Evolutionary conservation across 2,888 invertebrate genomes (phyloP), one percentile per base, ranked within the genome.

Genomic region (Hipparchia semele): DNA sequence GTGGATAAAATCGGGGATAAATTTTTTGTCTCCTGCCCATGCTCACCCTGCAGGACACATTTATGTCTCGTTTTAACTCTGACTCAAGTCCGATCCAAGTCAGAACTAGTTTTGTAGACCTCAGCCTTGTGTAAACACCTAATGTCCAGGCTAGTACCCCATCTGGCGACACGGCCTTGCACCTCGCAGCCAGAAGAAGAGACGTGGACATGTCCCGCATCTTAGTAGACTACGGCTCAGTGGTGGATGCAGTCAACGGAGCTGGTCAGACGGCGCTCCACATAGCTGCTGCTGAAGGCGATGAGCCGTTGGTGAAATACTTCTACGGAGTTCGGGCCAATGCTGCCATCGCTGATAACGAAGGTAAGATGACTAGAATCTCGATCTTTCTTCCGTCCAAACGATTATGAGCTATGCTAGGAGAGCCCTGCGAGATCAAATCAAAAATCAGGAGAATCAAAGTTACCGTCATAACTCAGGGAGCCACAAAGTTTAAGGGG

Each of bases 241-340:
- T 96, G 77, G 97, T 99, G 73, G 99, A 99, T 86, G 96, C 97
- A 71, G 97, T 97, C 87, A 99, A 99, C 87, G 97, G 97, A 4
- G 97, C 98, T 74, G 99, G 99, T 0, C 98, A 99, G 89, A 99
- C 99, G 0, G 96, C 99, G 0, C 92, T 99, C 67, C 99, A 99
- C 87, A 97, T 99, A 79, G 98, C 99, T 0, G 98, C 99, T 4
- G 98, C 98, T 54, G 98, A 98, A 86, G 99, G 99, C 0, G 99
- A 99, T 85, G 99, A 99, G 85, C 95, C 96, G 0, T 94, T 99
- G 77, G 97, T 99, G 62, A 99, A 99, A 89, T 98, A 98, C 90
- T 98, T 99, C 88, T 98, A 99, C 87, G 97, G 98, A 67, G 97
- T 98, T 71, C 96, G 98, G 81, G 99, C 99, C 12, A 98, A 98